phyloP scores from a whole-genome alignment of 2,888 invertebrate species.

The Chalcosyrphus nemorum region DNA sequence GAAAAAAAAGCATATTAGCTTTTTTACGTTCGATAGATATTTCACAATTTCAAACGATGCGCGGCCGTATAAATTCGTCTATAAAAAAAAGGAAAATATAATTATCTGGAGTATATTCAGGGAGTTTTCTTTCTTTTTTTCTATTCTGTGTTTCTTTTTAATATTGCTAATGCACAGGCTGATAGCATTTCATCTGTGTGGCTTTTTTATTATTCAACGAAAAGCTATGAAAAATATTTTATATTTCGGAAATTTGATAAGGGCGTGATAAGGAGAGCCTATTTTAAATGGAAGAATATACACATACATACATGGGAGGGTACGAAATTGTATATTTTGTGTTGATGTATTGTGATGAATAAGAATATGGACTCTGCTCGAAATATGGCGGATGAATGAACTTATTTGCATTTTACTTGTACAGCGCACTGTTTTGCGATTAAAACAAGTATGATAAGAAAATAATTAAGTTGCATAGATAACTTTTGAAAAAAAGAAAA shows the following conservation, averaged over 20 bases:
- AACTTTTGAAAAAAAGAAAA: too few relatives aligned
- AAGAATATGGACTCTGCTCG: neutral
- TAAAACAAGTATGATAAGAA: too few relatives aligned
- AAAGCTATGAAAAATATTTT: conserved; percentile 59
- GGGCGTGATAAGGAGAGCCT: conserved; percentile 54
- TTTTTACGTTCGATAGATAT: conserved; percentile 45
- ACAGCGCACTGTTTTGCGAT: too few relatives aligned
- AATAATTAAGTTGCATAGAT: too few relatives aligned
- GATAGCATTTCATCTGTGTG: conserved; percentile 51
- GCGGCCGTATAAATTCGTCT: conserved; percentile 35
- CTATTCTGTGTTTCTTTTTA: conserved; percentile 38
- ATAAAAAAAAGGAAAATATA: conserved; percentile 50
- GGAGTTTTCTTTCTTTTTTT: conserved; percentile 3
- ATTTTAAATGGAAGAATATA: neutral
- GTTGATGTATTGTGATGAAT: neutral
- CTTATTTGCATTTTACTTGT: too few relatives aligned
- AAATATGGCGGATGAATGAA: too few relatives aligned
- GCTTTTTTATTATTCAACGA: conserved; percentile 45
- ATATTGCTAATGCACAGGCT: conserved; percentile 39
- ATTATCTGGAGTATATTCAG: conserved; percentile 51
- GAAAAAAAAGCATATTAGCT: conserved; percentile 24
- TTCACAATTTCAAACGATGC: conserved; percentile 25
- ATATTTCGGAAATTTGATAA: conserved; percentile 67
- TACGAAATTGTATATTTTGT: neutral
- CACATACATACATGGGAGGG: too few relatives aligned